Conservation (phyloP, 2,797 vertebrate species). For the Myoxocephalus aenaeus region DNA sequence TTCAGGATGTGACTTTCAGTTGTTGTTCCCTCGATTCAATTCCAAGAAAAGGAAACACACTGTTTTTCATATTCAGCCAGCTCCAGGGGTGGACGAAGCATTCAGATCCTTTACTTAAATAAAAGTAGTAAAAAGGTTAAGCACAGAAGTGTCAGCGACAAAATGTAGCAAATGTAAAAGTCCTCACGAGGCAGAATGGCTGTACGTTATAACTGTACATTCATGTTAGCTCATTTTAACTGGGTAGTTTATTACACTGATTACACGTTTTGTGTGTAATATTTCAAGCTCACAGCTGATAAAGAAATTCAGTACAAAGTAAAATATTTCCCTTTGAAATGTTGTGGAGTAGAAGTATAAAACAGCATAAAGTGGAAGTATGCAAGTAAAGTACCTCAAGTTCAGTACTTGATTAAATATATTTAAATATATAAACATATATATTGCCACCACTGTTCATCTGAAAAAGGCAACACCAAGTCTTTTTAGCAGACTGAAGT, state of each 20-base stretch:
- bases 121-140: constrained; percentile 22
- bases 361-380: neutral
- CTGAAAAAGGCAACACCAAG: neutral
- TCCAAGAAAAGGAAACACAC: constrained; percentile 6
- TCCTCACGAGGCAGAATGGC: neutral
- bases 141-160: neutral
- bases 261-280: neutral
- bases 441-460: constrained; percentile 2
- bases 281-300: neutral
- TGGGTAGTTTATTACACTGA: neutral
- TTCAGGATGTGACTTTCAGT: constrained; percentile 39
- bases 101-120: neutral
- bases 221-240: neutral
- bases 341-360: neutral
- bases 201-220: neutral
- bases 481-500: constrained; percentile 12
- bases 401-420: neutral
- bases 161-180: neutral
- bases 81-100: constrained; percentile 6
- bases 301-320: neutral
- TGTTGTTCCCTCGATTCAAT: constrained; percentile 12
- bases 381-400: neutral
- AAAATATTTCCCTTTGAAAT: neutral
- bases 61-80: constrained; percentile 3
- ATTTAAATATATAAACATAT: neutral